Percentiles rank a stretch among this genome's conserved stretches.
Conservation (phyloP, 2,113 vertebrate genomes). For the Rhagologus leucostigma region DNA sequence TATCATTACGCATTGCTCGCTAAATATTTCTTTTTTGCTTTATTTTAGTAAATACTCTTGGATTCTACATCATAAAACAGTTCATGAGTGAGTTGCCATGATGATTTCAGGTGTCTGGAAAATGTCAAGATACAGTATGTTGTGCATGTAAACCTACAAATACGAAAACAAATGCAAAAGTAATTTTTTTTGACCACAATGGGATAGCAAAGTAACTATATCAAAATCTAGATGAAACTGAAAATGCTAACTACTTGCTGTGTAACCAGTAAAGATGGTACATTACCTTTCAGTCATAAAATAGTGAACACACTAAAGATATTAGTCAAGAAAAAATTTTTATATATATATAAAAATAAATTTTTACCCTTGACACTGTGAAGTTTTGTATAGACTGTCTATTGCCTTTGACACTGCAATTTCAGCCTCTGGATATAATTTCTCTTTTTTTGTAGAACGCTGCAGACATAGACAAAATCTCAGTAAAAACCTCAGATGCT, state of each 20-base stretch:
- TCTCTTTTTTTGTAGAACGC: neutral
- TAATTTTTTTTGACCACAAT: neutral
- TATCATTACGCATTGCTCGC: neutral
- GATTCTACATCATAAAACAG: neutral
- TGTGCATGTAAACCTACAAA: neutral
- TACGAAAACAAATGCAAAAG: neutral
- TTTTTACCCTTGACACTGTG: neutral
- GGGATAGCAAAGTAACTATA: neutral
- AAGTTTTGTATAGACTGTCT: neutral
- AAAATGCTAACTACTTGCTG: neutral
- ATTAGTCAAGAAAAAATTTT: neutral
- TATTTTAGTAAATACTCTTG: neutral
- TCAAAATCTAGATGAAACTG: neutral
- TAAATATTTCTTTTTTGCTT: neutral
- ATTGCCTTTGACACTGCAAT: neutral
- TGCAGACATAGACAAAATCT: neutral
- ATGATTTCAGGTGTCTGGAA: neutral
- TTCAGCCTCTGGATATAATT: neutral
- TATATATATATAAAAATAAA: neutral
- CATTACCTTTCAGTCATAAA: neutral
- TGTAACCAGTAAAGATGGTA: neutral
- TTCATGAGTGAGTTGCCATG: neutral
- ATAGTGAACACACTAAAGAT: fast-evolving
- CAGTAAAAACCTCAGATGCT: neutral
- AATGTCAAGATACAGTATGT: neutral